Percentiles rank a stretch among this genome's conserved stretches.
These are phyloP conservation scores for Scomber scombrus DNA, from an alignment of 2,113 vertebrate genomes.

Conservation along the genomic window DNA sequence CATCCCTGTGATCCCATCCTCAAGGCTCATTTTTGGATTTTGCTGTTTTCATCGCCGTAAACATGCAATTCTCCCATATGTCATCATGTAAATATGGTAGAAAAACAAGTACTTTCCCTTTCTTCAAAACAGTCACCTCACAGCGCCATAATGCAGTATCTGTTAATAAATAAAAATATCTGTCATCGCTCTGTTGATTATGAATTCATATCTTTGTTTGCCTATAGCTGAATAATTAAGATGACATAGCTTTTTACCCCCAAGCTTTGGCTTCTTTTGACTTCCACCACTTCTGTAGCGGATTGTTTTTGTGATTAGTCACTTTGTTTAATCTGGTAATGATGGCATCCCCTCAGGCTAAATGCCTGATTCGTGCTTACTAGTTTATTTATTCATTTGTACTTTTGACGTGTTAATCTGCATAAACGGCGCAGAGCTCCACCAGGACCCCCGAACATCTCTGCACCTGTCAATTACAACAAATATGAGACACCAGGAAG, in stretches of 20 bases:
- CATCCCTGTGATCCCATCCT: constrained; percentile 41
- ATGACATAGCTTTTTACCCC: constrained; percentile 83
- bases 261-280: constrained; percentile 81
- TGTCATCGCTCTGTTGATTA: constrained; percentile 65
- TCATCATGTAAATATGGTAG: constrained; percentile 40
- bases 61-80: constrained; percentile 16
- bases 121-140: constrained; percentile 38
- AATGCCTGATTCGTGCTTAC: constrained; percentile 78
- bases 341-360: constrained; percentile 81
- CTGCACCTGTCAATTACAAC: constrained; percentile 78
- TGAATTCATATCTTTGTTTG: constrained; percentile 73
- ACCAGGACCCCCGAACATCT: constrained; percentile 65
- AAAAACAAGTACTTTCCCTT: constrained; percentile 7
- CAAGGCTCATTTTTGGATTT: constrained; percentile 49
- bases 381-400: constrained; percentile 85
- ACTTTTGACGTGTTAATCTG: constrained; percentile 83
- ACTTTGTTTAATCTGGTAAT: constrained; percentile 85
- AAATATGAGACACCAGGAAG: constrained; percentile 64
- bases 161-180: constrained; percentile 52
- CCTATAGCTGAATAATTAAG: constrained; percentile 81
- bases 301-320: constrained; percentile 82
- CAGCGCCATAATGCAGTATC: constrained; percentile 26
- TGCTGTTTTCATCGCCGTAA: constrained; percentile 36
- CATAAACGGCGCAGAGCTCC: constrained; percentile 80
- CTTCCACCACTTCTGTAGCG: constrained; percentile 81